phyloP scores from a whole-genome alignment of 1,140 invertebrate genomes.

The Grapholita molesta region DNA sequence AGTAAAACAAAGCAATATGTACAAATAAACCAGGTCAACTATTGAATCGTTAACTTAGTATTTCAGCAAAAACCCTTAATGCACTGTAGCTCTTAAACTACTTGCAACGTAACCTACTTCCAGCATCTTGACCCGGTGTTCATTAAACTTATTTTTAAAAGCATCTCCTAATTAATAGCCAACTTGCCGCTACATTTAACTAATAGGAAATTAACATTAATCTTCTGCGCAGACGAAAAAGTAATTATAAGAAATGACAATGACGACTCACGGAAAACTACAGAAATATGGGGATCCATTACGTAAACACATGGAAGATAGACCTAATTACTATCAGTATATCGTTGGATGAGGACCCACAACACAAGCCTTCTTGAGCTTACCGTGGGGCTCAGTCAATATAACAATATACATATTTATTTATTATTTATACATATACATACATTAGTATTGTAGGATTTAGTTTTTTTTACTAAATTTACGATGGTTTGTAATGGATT shows the following conservation, averaged over 20 bases:
- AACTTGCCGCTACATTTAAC: slow-evolving; percentile 36
- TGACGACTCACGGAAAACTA: slow-evolving; percentile 49
- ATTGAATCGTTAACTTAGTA: background rate
- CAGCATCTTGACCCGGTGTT: background rate
- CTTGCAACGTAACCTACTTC: background rate
- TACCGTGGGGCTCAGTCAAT: no score
- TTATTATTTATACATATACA: no score
- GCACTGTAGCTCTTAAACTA: background rate
- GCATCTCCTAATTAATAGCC: background rate
- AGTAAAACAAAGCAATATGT: background rate
- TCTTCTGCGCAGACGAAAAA: slow-evolving; percentile 49
- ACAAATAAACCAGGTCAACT: background rate
- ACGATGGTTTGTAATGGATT: no score
- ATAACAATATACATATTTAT: no score
- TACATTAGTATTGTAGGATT: no score
- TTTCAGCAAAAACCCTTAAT: background rate
- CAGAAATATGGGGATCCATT: slow-evolving; percentile 38
- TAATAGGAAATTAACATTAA: slow-evolving; percentile 65
- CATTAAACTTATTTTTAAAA: background rate
- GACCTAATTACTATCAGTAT: no score
- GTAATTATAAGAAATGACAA: slow-evolving; percentile 65
- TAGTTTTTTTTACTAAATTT: no score
- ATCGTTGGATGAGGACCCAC: no score
- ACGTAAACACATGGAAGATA: slow-evolving; percentile 28
- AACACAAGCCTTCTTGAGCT: no score